These are phyloP conservation scores for Crocuta crocuta DNA, from an alignment of 2,113 vertebrate species.

Conservation along the genomic window DNA sequence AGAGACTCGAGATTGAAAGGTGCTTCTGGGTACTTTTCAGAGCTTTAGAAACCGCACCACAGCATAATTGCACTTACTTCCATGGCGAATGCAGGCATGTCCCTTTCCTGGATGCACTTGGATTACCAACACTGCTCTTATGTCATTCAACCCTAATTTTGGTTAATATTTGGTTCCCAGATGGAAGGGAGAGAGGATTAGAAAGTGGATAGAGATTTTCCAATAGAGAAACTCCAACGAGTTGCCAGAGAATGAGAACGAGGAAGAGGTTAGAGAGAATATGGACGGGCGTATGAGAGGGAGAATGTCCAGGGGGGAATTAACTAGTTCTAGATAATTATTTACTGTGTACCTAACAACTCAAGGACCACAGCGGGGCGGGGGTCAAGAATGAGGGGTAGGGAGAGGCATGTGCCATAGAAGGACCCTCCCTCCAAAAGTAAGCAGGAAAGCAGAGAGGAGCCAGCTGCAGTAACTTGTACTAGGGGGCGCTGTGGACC, in stretches of 20 bases:
- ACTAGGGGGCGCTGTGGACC: not conserved
- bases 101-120: not conserved
- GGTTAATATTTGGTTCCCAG: not conserved
- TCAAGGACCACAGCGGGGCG: accelerated
- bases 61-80: too few relatives aligned
- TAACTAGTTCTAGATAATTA: not conserved
- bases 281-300: accelerated
- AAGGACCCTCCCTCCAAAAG: not conserved
- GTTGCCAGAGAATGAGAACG: not conserved
- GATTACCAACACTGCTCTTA: not conserved
- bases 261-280: not conserved
- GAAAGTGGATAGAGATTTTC: not conserved
- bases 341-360: not conserved
- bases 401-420: accelerated
- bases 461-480: not conserved
- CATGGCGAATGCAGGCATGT: accelerated
- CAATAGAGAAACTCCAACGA: not conserved
- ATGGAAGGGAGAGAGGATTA: not conserved
- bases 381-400: too few relatives aligned
- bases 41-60: not conserved
- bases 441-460: not conserved
- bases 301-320: too few relatives aligned
- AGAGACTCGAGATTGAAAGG: not conserved
- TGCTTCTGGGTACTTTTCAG: not conserved
- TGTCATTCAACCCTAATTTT: not conserved